Evolutionary conservation across 2,113 vertebrate genomes (phyloP), one percentile per base, ranked within the genome.

Genomic region (Mandrillus leucophaeus): DNA sequence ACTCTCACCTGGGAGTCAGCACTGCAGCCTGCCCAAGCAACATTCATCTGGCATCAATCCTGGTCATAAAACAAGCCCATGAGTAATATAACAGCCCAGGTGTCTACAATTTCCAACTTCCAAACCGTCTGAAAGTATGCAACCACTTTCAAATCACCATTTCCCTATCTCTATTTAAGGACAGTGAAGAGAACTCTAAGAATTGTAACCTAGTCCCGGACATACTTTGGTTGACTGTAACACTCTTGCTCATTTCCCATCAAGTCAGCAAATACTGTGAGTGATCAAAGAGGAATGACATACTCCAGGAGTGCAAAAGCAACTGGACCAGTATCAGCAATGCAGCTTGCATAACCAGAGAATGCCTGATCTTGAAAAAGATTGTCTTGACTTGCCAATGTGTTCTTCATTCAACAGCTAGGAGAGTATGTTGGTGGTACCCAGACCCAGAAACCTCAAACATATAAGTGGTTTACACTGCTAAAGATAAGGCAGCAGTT

Each of bases 71-170:
- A 97, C 85, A 81, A 97, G 97, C 97, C 78, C 64, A 0, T 94
- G 97, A 98, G 87, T 86, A 78, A 91, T 82, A 50, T 55, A 87
- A 91, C 57, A 87, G 96, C 81, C 98, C 98, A 98, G 98, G 98
- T 98, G 98, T 98, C 98, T 98, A 98, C 92, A 96, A 30, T 70
- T 98, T 87, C 95, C 97, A 3, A 22, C 76, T 43, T 40, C 66
- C 81, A 95, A 94, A 76, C 52, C 94, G 16, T 91, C 96, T 96
- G 20, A 72, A 95, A 81, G 59, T 61, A 82, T 13, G 30, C 76
- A 82, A 75, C 35, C 48, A 1, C 72, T 87, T 96, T 16, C 87
- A 50, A 57, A 93, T 91, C 92, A 12, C 64, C 72, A 1, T 70
- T 89, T 90, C 86, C 89, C 55, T 59, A 22, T 92, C 97, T 98